A percentile compares a stretch with the other conserved stretches of the same genome.
Evolutionary conservation across 1,140 invertebrate genomes (phyloP).

Genomic region (Grapholita molesta): DNA sequence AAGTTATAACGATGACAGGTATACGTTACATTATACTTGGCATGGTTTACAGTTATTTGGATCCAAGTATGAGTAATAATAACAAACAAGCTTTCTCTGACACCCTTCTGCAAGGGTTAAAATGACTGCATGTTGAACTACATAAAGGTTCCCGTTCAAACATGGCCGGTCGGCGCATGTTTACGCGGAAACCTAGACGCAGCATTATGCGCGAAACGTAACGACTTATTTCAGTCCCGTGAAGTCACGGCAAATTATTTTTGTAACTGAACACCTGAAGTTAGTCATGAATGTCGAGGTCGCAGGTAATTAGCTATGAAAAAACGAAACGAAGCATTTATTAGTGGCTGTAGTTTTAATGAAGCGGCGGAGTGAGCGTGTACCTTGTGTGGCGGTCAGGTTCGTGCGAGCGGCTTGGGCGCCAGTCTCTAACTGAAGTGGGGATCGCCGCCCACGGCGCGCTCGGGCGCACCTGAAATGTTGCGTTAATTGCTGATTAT

Average conservation of each 20-base stretch:
- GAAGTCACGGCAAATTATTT: conserved; percentile 69
- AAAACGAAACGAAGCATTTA: conserved; percentile 60
- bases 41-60: not conserved
- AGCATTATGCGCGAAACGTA: conserved; percentile 40
- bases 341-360: conserved; percentile 65
- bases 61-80: not conserved
- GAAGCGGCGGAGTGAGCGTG: conserved; percentile 45
- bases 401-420: conserved; percentile 70
- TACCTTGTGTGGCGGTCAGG: conserved; percentile 72
- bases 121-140: not conserved
- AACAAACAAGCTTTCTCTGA: not conserved
- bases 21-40: not conserved
- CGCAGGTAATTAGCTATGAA: conserved; percentile 60
- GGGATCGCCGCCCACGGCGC: conserved; percentile 53
- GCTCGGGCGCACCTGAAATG: conserved; percentile 52
- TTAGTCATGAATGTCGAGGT: conserved; percentile 63
- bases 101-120: not conserved
- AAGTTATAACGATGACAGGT: not conserved
- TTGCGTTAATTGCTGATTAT: conserved; percentile 42
- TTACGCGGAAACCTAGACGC: conserved; percentile 9
- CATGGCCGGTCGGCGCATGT: not conserved
- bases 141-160: not conserved
- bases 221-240: conserved; percentile 65
- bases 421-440: conserved; percentile 67
- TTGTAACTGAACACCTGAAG: conserved; percentile 60